Evolutionary conservation across 2,797 vertebrate species (phyloP), one percentile per base, ranked within the genome.

Genomic region (Acanthopagrus latus): DNA sequence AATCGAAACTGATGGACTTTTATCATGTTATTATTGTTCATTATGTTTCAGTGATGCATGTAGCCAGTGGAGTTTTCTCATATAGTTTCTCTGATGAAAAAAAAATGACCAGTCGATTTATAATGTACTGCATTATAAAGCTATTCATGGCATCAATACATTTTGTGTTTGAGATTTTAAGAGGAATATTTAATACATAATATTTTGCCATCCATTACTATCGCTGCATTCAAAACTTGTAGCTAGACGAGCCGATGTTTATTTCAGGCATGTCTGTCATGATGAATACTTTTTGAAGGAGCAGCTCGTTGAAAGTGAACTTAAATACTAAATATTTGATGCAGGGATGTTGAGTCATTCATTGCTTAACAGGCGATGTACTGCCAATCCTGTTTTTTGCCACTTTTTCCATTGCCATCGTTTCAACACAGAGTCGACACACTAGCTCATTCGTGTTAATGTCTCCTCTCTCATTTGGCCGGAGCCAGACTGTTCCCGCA

Each of bases 61-160:
- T 5, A 0, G 33, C 29, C 29, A 33, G 29, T 33, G 29, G 5
- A 33, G 0, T 67, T 7, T 41, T 51, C 12, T 25, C 5, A 55
- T 54, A 8, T 38, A 20, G 44, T 16, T 48, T 64, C 41, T 38
- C 16, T 52, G 18, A 52, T 77, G 4, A 52, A 60, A 27, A 56
- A 76, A 43, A 67, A 50, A 57, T 48, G 25, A 20, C 8, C 4
- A 8, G 55, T n/a, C 48, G 20, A 58, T 66, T 50, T 64, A 23
- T 52, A 29, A 70, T 59, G 23, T 43, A 41, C 13, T 57, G 44
- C 51, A 68, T 51, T 64, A n/a, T 17, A 33, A 65, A 55, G 27
- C 29, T 38, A 21, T 71, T 27, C 21, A 6, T 52, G 11, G 2
- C 2, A 43, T 47, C 38, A n/a, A 38, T 69, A 20, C 3, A 27